phyloP scores from a whole-genome alignment of 2,113 vertebrate genomes.

The Protobothrops mucrosquamatus region DNA sequence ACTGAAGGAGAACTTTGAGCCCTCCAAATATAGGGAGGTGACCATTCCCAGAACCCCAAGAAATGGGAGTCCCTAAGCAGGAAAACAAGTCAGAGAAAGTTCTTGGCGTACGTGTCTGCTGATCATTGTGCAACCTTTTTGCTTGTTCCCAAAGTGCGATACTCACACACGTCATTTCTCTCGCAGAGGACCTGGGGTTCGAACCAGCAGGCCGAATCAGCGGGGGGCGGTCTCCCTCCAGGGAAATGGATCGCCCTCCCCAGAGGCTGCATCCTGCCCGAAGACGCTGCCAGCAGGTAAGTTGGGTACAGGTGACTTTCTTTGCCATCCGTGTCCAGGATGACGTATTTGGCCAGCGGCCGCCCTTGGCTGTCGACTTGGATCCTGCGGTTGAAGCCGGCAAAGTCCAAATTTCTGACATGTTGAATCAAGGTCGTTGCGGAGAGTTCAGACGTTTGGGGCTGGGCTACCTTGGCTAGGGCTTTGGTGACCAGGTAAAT shows the following conservation, averaged over 20 bases:
- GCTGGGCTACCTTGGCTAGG: conserved; percentile 70
- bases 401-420: conserved; percentile 74
- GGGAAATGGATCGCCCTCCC: conserved; percentile 79
- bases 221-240: conserved; percentile 66
- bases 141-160: too few relatives aligned
- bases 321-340: conserved; percentile 81
- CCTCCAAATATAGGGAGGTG: background rate
- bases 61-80: background rate
- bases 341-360: conserved; percentile 73
- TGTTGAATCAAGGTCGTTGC: conserved; percentile 74
- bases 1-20: background rate
- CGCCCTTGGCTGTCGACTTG: conserved; percentile 71
- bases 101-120: background rate
- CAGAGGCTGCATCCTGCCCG: conserved; percentile 64
- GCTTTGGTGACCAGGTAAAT: conserved; percentile 82
- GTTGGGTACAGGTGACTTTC: conserved; percentile 75
- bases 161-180: conserved; percentile 71
- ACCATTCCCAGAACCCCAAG: background rate
- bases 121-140: background rate
- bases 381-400: conserved; percentile 83
- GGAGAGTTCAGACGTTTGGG: conserved; percentile 55
- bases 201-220: conserved; percentile 89
- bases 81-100: background rate
- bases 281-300: conserved; percentile 72
- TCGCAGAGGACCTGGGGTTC: conserved; percentile 73